phyloP scores from a whole-genome alignment of 2,888 invertebrate species.

The Opisthograptis luteolata region DNA sequence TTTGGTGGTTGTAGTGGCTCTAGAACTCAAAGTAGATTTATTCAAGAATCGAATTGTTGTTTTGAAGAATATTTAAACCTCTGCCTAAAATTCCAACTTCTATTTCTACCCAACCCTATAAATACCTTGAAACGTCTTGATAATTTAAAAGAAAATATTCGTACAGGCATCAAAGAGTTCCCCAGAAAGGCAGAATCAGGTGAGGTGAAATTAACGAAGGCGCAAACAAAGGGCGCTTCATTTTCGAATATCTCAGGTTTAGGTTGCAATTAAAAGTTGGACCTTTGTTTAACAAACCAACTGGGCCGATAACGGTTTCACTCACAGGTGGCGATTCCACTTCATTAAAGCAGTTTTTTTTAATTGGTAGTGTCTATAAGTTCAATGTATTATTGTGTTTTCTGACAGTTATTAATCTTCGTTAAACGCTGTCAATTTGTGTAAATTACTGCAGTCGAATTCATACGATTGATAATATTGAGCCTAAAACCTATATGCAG shows the following conservation, averaged over 20 bases:
- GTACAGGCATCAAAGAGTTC: slow-evolving; percentile 35
- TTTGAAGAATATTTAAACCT: not conserved
- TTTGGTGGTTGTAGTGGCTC: too few relatives aligned
- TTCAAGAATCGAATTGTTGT: not conserved
- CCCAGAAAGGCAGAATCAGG: slow-evolving; percentile 45
- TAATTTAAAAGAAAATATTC: too few relatives aligned
- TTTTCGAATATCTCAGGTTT: slow-evolving; percentile 53
- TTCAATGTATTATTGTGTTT: too few relatives aligned
- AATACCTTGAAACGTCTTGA: too few relatives aligned
- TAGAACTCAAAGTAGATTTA: too few relatives aligned
- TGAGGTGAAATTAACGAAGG: slow-evolving; percentile 51
- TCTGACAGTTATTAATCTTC: too few relatives aligned
- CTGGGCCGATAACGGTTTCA: slow-evolving; percentile 40
- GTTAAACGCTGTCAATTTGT: too few relatives aligned
- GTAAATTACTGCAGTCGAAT: too few relatives aligned
- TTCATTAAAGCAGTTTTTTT: not conserved
- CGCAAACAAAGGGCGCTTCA: slow-evolving; percentile 47
- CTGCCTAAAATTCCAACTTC: not conserved
- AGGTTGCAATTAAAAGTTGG: slow-evolving; percentile 57
- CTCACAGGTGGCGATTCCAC: slow-evolving; percentile 12
- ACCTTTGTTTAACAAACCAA: slow-evolving; percentile 48
- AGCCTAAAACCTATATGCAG: too few relatives aligned
- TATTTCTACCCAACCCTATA: not conserved
- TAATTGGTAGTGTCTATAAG: too few relatives aligned
- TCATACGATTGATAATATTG: too few relatives aligned